Percentiles rank a stretch among this genome's conserved stretches.
Evolutionary conservation across 2,888 invertebrate genomes (phyloP).

Genomic region (Eudemis profundana): DNA sequence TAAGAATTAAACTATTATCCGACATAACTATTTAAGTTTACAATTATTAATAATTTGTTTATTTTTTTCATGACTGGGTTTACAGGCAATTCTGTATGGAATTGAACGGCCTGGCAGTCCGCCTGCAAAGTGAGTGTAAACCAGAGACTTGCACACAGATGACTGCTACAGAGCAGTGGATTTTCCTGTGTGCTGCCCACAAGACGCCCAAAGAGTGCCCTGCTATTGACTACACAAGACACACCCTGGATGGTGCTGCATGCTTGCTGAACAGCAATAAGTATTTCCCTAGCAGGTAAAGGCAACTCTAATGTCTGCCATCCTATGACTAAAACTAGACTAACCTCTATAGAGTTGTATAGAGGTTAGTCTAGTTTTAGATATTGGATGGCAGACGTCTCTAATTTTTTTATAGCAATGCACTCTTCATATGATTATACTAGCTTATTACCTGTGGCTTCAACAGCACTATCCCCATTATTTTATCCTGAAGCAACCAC

Average conservation of each 20-base stretch:
- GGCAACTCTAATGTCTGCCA: no score
- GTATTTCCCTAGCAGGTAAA: conserved; percentile 99
- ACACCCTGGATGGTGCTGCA: conserved; percentile 99
- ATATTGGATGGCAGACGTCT: no score
- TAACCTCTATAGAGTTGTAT: no score
- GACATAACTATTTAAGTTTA: neutral
- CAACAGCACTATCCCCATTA: no score
- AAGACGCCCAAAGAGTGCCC: conserved; percentile 99
- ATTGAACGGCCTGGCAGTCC: conserved; percentile 98
- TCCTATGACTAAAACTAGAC: no score
- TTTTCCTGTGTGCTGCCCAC: conserved; percentile 99
- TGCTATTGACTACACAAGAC: conserved; percentile 99
- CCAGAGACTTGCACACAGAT: conserved; percentile 99
- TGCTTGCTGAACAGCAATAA: conserved; percentile 99
- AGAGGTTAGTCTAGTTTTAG: no score
- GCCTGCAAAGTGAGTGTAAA: conserved; percentile 97
- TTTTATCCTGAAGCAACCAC: no score
- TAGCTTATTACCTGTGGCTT: no score
- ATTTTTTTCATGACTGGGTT: conserved; percentile 44
- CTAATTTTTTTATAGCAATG: no score
- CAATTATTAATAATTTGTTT: neutral
- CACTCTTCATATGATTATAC: no score
- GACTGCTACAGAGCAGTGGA: conserved; percentile 99
- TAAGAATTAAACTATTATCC: conserved; percentile 60
- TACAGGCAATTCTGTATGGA: conserved; percentile 99